Evolutionary conservation across 2,113 vertebrate genomes (phyloP).

Genomic region (Chionodraco myersi): DNA sequence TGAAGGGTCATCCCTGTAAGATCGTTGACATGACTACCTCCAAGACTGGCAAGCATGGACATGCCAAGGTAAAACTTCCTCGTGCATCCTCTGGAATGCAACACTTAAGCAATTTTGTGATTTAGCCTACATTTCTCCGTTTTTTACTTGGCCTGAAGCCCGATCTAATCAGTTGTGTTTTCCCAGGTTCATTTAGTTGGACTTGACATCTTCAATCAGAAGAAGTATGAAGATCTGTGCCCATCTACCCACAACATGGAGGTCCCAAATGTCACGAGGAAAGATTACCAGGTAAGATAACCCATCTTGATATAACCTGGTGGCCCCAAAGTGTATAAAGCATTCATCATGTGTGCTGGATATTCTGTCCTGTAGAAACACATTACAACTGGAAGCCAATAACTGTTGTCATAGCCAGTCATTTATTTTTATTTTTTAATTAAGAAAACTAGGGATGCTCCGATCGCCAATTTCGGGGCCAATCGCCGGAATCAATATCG

Average conservation of each 20-base stretch:
- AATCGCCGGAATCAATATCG: no score
- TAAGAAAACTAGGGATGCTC: neutral
- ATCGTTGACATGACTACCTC: constrained; percentile 96
- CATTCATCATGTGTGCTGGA: neutral
- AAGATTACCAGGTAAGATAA: constrained; percentile 89
- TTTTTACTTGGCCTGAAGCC: neutral
- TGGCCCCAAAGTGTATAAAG: neutral
- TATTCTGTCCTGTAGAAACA: neutral
- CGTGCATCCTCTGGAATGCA: constrained; percentile 10
- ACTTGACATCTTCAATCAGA: constrained; percentile 93
- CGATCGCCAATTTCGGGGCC: no score
- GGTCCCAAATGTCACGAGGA: constrained; percentile 91
- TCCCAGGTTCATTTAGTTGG: constrained; percentile 91
- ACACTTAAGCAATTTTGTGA: neutral
- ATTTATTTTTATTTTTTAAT: neutral
- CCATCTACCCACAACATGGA: constrained; percentile 98
- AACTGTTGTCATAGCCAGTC: neutral
- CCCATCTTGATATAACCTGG: neutral
- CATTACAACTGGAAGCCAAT: neutral
- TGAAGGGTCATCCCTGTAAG: constrained; percentile 92
- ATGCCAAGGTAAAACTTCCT: constrained; percentile 88
- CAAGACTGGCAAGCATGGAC: constrained; percentile 96
- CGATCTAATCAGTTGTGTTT: neutral
- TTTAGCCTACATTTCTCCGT: neutral
- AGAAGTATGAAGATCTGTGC: constrained; percentile 95